Evolutionary conservation across 1,140 invertebrate species (phyloP), one percentile per base, ranked within the genome.

Genomic region (Portunus trituberculatus): DNA sequence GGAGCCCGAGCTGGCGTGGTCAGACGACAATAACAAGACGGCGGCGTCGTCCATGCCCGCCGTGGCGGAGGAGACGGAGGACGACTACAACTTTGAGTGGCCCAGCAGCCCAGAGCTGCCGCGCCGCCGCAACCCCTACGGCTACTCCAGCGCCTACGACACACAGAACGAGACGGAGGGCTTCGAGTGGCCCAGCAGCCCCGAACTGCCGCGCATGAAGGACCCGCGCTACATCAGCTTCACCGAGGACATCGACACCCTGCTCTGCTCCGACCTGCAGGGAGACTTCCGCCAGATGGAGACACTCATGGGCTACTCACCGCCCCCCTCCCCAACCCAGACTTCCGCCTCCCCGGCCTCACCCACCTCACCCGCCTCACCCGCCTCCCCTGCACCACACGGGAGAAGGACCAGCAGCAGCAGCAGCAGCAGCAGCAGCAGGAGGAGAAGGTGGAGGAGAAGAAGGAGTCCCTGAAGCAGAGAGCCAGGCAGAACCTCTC

Each of bases 131-230:
- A 48, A 83, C 25, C 93, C 32, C 29, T 96, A 91, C 89, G 94
- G 59, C 45, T 96, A 91, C 89, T 96, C 94, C 6, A 88, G 91
- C 14, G 93, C 89, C 31, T 96, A 96, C 48, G 95, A 96, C 94
- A 96, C 95, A 4, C 96, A 96, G 31, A 91, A 39, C 45, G 96
- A 96, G 12, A 95, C 94, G 31, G 96, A 96, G 39, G 87, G 82
- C 14, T 96, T 94, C 32, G 96, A 96, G 28, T 96, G 96, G 96
- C 95, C 95, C 1, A 95, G 94, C 83, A 96, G 96, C 31, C 96
- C 96, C 8, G 96, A 96, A 16, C 29, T 96, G 88, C 95, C 94
- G 10, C 29, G 31, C n/a, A 91, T 96, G 95, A 96, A 96, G 83
- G 93, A 96, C 95, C 95, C 95, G 28, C 94, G 94, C 39, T 96